Evolutionary conservation across 2,888 invertebrate genomes (phyloP), one percentile per base, ranked within the genome.

Genomic region (Rugalucina vietnamica): DNA sequence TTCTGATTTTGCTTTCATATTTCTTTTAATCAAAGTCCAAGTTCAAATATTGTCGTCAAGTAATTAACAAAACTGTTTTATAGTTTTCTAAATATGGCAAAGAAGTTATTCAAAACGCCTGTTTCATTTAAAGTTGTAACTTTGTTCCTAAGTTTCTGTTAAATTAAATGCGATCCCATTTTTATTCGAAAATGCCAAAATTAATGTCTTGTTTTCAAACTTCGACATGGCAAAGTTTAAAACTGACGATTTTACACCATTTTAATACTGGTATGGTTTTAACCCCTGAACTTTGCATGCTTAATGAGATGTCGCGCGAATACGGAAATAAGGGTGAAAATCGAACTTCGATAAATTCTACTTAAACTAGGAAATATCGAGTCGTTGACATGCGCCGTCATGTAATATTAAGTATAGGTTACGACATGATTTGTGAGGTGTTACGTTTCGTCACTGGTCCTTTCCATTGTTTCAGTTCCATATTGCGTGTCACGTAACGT

Each of bases 191-290:
- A n/a, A n/a, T n/a, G n/a, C n/a, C n/a, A 18, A 43, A n/a, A 57
- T 57, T 21, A 57, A 57, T 57, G 57, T 57, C 27, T 57, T 57
- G 29, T 1, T 29, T 57, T 57, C 10, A 24, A 57, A 4, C 1
- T n/a, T n/a, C n/a, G n/a, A n/a, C n/a, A n/a, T 57, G 24, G 24
- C 27, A 29, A n/a, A 57, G 57, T 57, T 57, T 57, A 5, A 27
- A 4, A 29, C 8, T 57, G 57, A 57, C 57, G 29, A 57, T 57
- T 57, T 57, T 57, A 57, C 57, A 27, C 24, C 57, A 57, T 27
- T 57, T 57, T 57, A 57, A 57, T 57, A 57, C 57, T 57, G 57
- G 57, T 57, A 57, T 57, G 57, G 57, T 27, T 57, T 57, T 57
- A 57, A 24, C 57, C 57, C 57, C 57, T 57, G 57, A 57, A 57